Evolutionary conservation across 2,888 invertebrate genomes (phyloP).

Genomic region (Cheilosia soror): DNA sequence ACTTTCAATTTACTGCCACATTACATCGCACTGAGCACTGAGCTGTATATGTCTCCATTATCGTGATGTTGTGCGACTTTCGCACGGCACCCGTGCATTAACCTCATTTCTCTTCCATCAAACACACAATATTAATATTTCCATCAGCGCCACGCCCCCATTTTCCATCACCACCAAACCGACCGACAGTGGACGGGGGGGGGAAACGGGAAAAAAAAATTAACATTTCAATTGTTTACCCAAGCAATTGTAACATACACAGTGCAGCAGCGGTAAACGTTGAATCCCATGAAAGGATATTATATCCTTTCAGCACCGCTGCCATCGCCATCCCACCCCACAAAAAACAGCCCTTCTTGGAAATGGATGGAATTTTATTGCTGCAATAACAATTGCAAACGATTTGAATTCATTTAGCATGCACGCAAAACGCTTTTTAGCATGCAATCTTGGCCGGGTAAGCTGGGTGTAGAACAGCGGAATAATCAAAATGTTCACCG

Average conservation of each 20-base stretch:
- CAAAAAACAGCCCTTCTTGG: too few species aligned
- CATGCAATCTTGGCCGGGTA: slow-evolving; percentile 55
- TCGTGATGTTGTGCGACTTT: slow-evolving; percentile 51
- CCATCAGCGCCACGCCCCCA: slow-evolving; percentile 40
- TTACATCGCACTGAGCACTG: slow-evolving; percentile 29
- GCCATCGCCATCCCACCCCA: not conserved
- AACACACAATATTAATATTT: slow-evolving; percentile 65
- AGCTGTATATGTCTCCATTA: slow-evolving; percentile 33
- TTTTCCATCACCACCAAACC: not conserved
- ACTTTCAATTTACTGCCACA: slow-evolving; percentile 59
- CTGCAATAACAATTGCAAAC: slow-evolving; percentile 80
- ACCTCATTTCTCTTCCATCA: slow-evolving; percentile 69
- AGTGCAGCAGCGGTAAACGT: slow-evolving; percentile 43
- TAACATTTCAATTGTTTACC: slow-evolving; percentile 75
- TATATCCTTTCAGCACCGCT: slow-evolving; percentile 38
- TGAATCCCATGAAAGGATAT: slow-evolving; percentile 59
- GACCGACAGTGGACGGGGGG: not conserved
- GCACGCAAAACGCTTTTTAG: slow-evolving; percentile 72
- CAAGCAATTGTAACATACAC: slow-evolving; percentile 70
- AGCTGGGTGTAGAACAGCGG: slow-evolving; percentile 32
- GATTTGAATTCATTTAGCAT: slow-evolving; percentile 79
- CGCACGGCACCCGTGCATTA: slow-evolving; percentile 74
- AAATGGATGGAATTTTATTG: slow-evolving; percentile 71
- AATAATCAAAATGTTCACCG: slow-evolving; percentile 62
- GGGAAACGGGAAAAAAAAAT: slow-evolving; percentile 44